A percentile compares a stretch with the other conserved stretches of the same genome.
phyloP scores from a whole-genome alignment of 2,797 vertebrate genomes.

The Podarcis lilfordi region DNA sequence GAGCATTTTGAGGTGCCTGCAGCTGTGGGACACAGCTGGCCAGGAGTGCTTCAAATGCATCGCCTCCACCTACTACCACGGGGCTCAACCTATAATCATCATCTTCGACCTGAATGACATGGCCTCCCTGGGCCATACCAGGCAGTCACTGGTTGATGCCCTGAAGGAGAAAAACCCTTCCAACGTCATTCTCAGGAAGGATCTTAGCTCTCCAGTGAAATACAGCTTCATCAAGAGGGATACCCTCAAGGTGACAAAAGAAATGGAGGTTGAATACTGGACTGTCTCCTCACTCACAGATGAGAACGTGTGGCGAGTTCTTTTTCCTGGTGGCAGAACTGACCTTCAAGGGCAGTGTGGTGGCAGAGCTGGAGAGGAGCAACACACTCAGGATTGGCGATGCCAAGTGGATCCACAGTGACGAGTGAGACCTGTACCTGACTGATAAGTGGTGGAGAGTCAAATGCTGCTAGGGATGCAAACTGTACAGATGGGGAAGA shows the following conservation, averaged over 20 bases:
- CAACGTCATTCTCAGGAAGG: slow-evolving; percentile 93
- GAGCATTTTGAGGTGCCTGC: slow-evolving; percentile 93
- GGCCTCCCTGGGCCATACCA: slow-evolving; percentile 86
- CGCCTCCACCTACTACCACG: slow-evolving; percentile 95
- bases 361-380: slow-evolving; percentile 89
- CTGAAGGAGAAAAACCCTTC: slow-evolving; percentile 95
- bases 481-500: background rate
- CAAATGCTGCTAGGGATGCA: slow-evolving; percentile 84
- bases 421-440: slow-evolving; percentile 76
- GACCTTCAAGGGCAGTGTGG: slow-evolving; percentile 91
- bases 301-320: slow-evolving; percentile 88
- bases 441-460: slow-evolving; percentile 80
- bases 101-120: slow-evolving; percentile 91
- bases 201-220: slow-evolving; percentile 87
- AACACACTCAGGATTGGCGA: slow-evolving; percentile 81
- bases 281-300: slow-evolving; percentile 93
- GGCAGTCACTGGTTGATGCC: slow-evolving; percentile 91
- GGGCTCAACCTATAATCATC: slow-evolving; percentile 95
- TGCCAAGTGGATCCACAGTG: slow-evolving; percentile 89
- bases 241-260: slow-evolving; percentile 91
- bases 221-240: slow-evolving; percentile 86
- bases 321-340: slow-evolving; percentile 92
- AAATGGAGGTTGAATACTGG: slow-evolving; percentile 96
- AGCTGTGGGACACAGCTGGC: slow-evolving; percentile 98
- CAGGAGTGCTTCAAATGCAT: slow-evolving; percentile 98